A percentile compares a stretch with the other conserved stretches of the same genome.
Conservation (phyloP, 2,797 vertebrate species). For the Halcyon chelicuti region DNA sequence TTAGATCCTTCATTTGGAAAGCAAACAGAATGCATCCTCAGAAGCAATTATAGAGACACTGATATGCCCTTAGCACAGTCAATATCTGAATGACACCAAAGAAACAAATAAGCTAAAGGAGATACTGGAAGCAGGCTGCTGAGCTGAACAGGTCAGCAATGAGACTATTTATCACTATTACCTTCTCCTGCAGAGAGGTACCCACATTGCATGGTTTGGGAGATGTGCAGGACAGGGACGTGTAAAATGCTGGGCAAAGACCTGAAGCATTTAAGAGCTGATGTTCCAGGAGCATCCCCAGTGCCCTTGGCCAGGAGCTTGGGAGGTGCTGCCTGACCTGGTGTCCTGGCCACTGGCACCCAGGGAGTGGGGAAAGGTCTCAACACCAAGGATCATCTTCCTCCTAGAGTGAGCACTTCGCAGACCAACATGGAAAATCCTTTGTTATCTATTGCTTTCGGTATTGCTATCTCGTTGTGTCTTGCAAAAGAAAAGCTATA, state of each 20-base stretch:
- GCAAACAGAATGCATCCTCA: not conserved
- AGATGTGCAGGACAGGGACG: not conserved
- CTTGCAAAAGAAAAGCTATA: not conserved
- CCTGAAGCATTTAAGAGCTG: not conserved
- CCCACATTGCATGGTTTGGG: accelerated
- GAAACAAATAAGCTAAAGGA: not conserved
- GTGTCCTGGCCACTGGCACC: not conserved
- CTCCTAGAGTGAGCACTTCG: not conserved
- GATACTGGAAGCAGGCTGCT: not conserved
- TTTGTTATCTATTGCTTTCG: not conserved
- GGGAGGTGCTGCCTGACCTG: not conserved
- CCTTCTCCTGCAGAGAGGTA: not conserved
- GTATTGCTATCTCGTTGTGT: not conserved
- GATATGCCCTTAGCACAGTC: not conserved
- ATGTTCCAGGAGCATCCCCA: not conserved
- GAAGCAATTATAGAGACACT: not conserved
- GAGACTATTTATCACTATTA: not conserved
- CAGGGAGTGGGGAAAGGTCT: not conserved
- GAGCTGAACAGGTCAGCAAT: not conserved
- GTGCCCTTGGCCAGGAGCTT: no score
- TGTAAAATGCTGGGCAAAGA: not conserved
- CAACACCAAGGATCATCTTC: not conserved
- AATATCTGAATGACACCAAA: not conserved
- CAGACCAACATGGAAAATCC: not conserved
- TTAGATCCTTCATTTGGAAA: not conserved